Percentiles rank a stretch among this genome's conserved stretches.
Conservation (phyloP, 1,140 invertebrate species). For the Aethina tumida region DNA sequence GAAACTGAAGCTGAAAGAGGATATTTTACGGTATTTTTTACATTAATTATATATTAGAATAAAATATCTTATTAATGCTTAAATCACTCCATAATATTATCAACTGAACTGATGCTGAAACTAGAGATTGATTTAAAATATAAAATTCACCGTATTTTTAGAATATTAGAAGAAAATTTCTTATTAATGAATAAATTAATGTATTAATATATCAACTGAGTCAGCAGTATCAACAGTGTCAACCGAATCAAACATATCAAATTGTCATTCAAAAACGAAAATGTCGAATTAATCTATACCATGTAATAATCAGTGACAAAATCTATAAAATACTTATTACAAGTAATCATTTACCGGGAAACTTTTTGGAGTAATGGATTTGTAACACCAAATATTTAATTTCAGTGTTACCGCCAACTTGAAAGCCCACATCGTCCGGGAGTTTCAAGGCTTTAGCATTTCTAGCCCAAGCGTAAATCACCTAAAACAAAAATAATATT, state of each 20-base stretch:
- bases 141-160: no score
- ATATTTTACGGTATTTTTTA: no score
- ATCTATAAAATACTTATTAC: neutral
- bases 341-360: slow-evolving; percentile 48
- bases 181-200: neutral
- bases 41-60: no score
- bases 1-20: no score
- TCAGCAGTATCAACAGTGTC: neutral
- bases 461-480: slow-evolving; percentile 95
- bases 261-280: no score
- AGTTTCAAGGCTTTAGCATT: slow-evolving; percentile 81
- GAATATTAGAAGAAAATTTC: no score
- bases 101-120: no score
- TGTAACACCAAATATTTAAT: slow-evolving; percentile 81
- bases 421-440: slow-evolving; percentile 77
- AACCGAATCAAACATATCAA: no score
- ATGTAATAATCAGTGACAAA: neutral
- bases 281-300: no score
- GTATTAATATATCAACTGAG: neutral
- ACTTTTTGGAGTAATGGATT: slow-evolving; percentile 81
- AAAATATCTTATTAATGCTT: no score
- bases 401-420: slow-evolving; percentile 59
- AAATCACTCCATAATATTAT: no score
- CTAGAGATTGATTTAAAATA: no score
- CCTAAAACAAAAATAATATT: slow-evolving; percentile 42